phyloP scores from a whole-genome alignment of 2,113 vertebrate species.

The Ifrita kowaldi region DNA sequence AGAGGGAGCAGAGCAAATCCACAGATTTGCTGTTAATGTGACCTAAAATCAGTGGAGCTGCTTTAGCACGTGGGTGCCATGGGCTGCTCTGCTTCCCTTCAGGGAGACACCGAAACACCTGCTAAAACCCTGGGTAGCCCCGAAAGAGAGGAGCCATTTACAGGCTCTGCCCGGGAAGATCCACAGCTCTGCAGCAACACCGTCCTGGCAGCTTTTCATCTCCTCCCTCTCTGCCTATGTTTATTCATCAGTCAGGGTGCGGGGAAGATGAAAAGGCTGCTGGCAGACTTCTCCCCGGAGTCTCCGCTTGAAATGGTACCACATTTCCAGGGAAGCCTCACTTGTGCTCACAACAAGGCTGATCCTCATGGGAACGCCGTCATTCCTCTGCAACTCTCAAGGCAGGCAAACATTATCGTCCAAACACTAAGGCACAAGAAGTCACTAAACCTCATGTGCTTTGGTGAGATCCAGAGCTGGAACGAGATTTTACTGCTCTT shows the following conservation, averaged over 20 bases:
- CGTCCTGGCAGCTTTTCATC: neutral
- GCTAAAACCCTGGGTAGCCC: neutral
- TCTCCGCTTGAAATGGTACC: neutral
- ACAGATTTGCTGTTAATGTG: neutral
- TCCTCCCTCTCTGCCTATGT: neutral
- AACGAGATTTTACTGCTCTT: neutral
- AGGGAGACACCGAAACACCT: neutral
- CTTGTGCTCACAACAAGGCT: neutral
- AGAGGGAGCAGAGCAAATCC: neutral
- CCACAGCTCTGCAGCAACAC: neutral
- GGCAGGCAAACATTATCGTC: neutral
- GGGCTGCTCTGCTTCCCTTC: neutral
- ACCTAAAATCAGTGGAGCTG: neutral
- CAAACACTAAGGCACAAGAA: neutral
- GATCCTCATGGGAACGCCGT: neutral
- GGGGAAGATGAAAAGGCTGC: constrained; percentile 7
- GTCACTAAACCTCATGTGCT: neutral
- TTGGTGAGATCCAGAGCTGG: neutral
- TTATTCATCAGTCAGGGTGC: neutral
- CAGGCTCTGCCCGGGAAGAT: neutral
- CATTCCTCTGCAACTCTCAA: neutral
- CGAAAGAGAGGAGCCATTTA: neutral
- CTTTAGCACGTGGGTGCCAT: neutral
- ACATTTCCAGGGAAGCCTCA: neutral
- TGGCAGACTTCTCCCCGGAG: neutral